Evolutionary conservation across 1,140 invertebrate species (phyloP).

Genomic region (Habropoda laboriosa): DNA sequence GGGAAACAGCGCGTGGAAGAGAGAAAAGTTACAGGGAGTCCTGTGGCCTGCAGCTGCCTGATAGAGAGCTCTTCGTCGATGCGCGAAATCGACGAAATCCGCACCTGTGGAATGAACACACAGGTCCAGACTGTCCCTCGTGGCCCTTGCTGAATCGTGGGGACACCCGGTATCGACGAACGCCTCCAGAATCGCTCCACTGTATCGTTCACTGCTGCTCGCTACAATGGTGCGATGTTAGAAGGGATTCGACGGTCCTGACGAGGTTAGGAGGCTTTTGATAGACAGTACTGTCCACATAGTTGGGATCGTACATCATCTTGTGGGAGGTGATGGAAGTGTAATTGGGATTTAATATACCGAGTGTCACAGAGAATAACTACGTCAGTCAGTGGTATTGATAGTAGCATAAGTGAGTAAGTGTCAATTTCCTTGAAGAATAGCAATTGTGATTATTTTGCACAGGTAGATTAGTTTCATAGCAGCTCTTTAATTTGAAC

Average conservation of each 20-base stretch:
- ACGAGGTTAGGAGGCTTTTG: not conserved
- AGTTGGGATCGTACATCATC: too few species aligned
- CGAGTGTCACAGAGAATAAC: too few species aligned
- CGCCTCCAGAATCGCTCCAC: not conserved
- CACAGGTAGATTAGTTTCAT: too few species aligned
- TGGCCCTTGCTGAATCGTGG: not conserved
- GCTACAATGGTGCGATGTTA: not conserved
- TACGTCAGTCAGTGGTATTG: too few species aligned
- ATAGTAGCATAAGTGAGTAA: too few species aligned
- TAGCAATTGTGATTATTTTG: too few species aligned
- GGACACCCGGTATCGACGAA: not conserved
- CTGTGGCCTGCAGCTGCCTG: slow-evolving; percentile 56
- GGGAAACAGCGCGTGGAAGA: not conserved
- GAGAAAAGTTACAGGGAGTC: not conserved
- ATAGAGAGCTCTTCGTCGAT: slow-evolving; percentile 55
- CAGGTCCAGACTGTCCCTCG: slow-evolving; percentile 22
- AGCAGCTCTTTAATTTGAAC: too few species aligned
- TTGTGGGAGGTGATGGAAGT: too few species aligned
- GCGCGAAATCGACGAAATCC: slow-evolving; percentile 63
- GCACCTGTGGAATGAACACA: slow-evolving; percentile 54
- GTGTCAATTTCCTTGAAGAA: too few species aligned
- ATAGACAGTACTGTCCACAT: too few species aligned
- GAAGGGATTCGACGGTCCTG: not conserved
- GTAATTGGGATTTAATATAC: too few species aligned
- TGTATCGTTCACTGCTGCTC: not conserved